A percentile compares a stretch with the other conserved stretches of the same genome.
phyloP scores from a whole-genome alignment of 2,113 vertebrate species.

The Pseudorectes ferrugineus region DNA sequence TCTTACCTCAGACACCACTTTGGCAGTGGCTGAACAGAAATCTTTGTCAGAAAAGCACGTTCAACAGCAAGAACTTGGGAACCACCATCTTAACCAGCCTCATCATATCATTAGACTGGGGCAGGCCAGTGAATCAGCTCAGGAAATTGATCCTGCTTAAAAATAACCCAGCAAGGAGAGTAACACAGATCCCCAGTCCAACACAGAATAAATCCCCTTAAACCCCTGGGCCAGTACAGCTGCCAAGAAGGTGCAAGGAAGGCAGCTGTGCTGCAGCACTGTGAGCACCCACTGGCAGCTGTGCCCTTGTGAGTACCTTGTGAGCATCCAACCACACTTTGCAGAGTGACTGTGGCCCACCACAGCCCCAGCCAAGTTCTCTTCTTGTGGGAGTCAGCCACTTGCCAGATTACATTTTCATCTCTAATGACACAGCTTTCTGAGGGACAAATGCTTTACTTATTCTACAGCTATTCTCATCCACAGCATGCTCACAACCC shows the following conservation, averaged over 20 bases:
- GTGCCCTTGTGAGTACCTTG: background rate
- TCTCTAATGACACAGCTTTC: background rate
- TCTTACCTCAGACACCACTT: background rate
- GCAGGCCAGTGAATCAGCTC: background rate
- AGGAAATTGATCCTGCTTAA: background rate
- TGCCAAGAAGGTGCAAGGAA: background rate
- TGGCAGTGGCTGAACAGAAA: background rate
- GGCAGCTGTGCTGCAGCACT: background rate
- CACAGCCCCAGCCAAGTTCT: background rate
- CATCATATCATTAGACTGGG: background rate
- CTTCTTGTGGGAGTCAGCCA: background rate
- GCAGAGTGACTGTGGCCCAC: fast-evolving
- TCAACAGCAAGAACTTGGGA: background rate
- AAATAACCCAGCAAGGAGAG: background rate
- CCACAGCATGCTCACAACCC: background rate
- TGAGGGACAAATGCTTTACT: background rate
- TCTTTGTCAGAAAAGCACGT: background rate
- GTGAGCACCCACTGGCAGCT: background rate
- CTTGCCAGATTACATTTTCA: fast-evolving
- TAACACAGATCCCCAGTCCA: background rate
- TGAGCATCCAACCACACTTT: fast-evolving
- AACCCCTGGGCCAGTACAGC: background rate
- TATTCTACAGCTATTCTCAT: background rate
- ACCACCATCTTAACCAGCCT: background rate
- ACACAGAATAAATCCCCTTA: background rate